Conservation (phyloP, 2,888 invertebrate genomes). For the Lepidocyrtoides sp. region DNA sequence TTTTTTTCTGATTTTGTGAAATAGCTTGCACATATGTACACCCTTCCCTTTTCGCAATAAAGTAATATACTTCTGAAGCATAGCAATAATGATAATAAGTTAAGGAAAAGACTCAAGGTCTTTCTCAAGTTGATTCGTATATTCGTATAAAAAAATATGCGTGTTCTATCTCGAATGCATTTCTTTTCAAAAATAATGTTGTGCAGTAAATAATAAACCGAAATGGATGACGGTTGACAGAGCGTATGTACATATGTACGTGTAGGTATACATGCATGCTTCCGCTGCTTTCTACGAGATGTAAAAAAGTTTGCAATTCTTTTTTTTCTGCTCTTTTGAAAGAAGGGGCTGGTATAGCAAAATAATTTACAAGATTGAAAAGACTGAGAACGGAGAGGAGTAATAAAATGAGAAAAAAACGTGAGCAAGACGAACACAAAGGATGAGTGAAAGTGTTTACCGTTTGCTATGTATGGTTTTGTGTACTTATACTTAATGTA, state of each 20-base stretch:
- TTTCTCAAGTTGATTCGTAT: constrained; percentile 55
- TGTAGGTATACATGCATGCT: no score
- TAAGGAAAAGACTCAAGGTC: constrained; percentile 48
- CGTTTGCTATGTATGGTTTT: not conserved
- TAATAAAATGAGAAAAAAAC: not conserved
- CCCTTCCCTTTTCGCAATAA: not conserved
- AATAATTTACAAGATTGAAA: not conserved
- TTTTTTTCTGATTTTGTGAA: not conserved
- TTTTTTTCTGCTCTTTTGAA: not conserved
- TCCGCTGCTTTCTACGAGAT: not conserved
- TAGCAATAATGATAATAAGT: not conserved
- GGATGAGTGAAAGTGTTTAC: constrained; percentile 55
- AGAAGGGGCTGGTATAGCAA: constrained; percentile 12
- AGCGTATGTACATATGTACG: no score
- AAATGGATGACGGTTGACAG: no score
- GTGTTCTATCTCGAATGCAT: not conserved
- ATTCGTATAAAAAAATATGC: no score
- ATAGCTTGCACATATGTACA: not conserved
- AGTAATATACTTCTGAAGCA: not conserved
- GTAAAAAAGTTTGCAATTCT: no score
- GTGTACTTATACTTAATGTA: no score
- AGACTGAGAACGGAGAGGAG: not conserved
- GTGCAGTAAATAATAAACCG: no score
- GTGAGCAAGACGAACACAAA: not conserved
- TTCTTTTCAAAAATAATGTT: no score